These are phyloP conservation scores for Neelides sp. DNA, from an alignment of 1,140 invertebrate genomes.

Conservation along the genomic window DNA sequence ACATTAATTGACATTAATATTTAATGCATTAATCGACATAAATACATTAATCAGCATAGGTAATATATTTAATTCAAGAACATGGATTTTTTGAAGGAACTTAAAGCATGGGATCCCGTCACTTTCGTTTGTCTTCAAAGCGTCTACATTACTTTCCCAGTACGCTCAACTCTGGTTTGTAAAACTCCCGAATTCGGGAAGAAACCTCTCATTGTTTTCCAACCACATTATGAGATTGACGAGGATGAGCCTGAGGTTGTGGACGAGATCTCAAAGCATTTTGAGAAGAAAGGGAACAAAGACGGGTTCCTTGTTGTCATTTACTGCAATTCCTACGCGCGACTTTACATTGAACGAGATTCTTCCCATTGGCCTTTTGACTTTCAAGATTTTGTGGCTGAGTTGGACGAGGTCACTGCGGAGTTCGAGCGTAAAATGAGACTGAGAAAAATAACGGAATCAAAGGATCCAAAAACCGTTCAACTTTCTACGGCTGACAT, in stretches of 20 bases:
- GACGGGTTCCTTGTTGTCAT: constrained; percentile 19
- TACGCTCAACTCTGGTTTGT: constrained; percentile 15
- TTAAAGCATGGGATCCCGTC: constrained; percentile 27
- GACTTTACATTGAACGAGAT: constrained; percentile 21
- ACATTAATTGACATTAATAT: no score
- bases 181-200: constrained; percentile 27
- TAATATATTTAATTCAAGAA: no score
- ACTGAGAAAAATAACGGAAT: constrained; percentile 2
- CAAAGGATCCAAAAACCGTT: constrained; percentile 16
- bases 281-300: not conserved
- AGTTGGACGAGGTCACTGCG: constrained; percentile 24
- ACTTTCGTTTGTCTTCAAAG: constrained; percentile 24
- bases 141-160: constrained; percentile 25
- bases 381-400: constrained; percentile 25
- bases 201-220: constrained; percentile 15
- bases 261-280: not conserved
- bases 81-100: constrained; percentile 18
- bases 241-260: not conserved
- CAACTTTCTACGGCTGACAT: constrained; percentile 13
- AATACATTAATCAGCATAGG: no score
- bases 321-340: constrained; percentile 27
- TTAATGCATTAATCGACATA: no score
- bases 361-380: constrained; percentile 26
- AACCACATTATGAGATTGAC: constrained; percentile 10
- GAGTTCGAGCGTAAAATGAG: constrained; percentile 19